These are phyloP conservation scores for Cyclina sinensis DNA, from an alignment of 1,140 invertebrate species.

Conservation along the genomic window DNA sequence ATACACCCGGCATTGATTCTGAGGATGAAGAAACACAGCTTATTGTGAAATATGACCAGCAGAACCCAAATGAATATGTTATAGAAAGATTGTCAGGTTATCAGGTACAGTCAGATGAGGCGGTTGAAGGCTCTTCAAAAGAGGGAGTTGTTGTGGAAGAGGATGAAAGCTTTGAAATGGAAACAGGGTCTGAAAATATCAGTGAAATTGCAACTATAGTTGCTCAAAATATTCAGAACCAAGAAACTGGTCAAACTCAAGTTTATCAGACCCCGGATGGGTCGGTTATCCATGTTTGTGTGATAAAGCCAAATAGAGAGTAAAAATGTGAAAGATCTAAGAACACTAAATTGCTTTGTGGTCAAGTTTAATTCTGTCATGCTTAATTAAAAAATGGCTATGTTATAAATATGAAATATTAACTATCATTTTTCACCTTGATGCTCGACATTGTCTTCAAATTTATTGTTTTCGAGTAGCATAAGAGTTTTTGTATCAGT, in stretches of 20 bases:
- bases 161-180: neutral
- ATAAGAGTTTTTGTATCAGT: no score
- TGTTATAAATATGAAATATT: no score
- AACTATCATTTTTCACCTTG: no score
- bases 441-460: no score
- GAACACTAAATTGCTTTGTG: no score
- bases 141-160: neutral
- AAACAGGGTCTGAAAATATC: neutral
- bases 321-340: no score
- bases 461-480: no score
- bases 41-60: neutral
- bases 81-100: neutral
- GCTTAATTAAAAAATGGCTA: no score
- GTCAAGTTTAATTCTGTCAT: no score
- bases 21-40: neutral
- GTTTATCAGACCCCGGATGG: neutral
- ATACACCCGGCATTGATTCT: neutral
- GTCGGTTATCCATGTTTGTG: conserved; percentile 11
- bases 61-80: neutral
- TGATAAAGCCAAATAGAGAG: conserved; percentile 11
- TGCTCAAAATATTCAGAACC: neutral
- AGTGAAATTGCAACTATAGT: neutral
- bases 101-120: neutral
- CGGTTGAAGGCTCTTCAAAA: neutral
- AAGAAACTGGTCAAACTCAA: neutral